Evolutionary conservation across 1,140 invertebrate species (phyloP), one percentile per base, ranked within the genome.

Genomic region (Oreohelix idahoensis): DNA sequence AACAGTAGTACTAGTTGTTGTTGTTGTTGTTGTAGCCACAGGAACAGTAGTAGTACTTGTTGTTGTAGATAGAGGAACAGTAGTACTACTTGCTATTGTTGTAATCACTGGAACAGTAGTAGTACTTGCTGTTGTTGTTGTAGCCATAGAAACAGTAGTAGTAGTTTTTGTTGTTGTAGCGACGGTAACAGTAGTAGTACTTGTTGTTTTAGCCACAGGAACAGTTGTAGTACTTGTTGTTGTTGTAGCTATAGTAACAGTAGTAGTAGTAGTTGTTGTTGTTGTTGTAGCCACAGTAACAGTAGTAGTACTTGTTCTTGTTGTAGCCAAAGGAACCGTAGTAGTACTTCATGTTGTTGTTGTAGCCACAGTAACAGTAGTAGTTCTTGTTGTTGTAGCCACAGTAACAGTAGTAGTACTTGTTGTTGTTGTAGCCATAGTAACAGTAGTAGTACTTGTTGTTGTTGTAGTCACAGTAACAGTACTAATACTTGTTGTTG

Each of bases 271-370:
- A 38, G 39, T 49, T 42, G 74, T 39, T 0, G 51, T 42, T 13
- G 63, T 42, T 13, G 26, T 36, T 11, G 76, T 42, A 17, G 79
- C 49, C 13, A 73, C 38, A 69, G 51, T 51, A 76, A 32, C 63
- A 38, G 80, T 83, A 45, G 58, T 71, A 63, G 63, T 78, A 77
- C 73, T 69, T 15, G 71, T 58, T 13, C 42, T 75, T 0, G 70
- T 82, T 0, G 70, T 63, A 51, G 70, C 63, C 26, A 49, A 45
- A 29, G 45, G 23, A 39, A 53, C 71, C n/a, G 70, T 53, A 71
- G 78, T 38, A 84, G 76, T 35, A 79, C 4, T 69, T 8, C 5
- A n/a, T n/a, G n/a, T 69, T 8, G 63, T 69, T 29, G 63, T 69
- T n/a, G 73, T 75, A 42, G 73, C 20, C 5, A 20, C 20, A 69